Evolutionary conservation across 2,888 invertebrate species (phyloP).

Genomic region (Drosophila nigricruria): DNA sequence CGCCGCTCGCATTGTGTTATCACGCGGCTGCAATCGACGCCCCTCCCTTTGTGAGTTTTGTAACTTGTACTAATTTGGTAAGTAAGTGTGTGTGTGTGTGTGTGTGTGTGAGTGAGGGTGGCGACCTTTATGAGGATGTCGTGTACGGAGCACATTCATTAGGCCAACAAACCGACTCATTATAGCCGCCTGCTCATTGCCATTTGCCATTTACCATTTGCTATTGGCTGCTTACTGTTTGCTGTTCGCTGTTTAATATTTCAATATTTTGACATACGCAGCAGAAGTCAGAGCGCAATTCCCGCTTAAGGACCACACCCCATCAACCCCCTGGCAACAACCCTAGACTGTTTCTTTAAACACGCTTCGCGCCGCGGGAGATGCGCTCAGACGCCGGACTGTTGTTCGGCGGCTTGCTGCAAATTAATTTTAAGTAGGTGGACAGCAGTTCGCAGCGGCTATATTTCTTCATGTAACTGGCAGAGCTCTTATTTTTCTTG

Average conservation of each 20-base stretch:
- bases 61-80: conserved; percentile 67
- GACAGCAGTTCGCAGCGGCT: conserved; percentile 77
- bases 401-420: conserved; percentile 26
- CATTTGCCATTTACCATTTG: conserved; percentile 1
- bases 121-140: conserved; percentile 67
- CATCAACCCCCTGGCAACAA: conserved; percentile 22
- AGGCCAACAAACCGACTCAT: conserved; percentile 40
- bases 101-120: conserved; percentile 13
- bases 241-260: conserved; percentile 71
- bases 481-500: conserved; percentile 54
- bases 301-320: conserved; percentile 51
- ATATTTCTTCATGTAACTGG: conserved; percentile 78
- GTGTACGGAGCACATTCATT: conserved; percentile 78
- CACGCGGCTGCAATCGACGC: conserved; percentile 62
- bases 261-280: conserved; percentile 80
- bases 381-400: conserved; percentile 52
- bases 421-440: conserved; percentile 82
- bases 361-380: conserved; percentile 60
- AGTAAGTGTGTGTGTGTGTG: background rate
- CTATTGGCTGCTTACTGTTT: background rate
- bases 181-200: conserved; percentile 32
- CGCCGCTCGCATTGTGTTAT: conserved; percentile 50
- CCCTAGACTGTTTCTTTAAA: conserved; percentile 37
- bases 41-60: conserved; percentile 20
- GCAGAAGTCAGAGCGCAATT: conserved; percentile 59